Evolutionary conservation across 1,140 invertebrate genomes (phyloP), one percentile per base, ranked within the genome.

Genomic region (Drosophila asahinai): DNA sequence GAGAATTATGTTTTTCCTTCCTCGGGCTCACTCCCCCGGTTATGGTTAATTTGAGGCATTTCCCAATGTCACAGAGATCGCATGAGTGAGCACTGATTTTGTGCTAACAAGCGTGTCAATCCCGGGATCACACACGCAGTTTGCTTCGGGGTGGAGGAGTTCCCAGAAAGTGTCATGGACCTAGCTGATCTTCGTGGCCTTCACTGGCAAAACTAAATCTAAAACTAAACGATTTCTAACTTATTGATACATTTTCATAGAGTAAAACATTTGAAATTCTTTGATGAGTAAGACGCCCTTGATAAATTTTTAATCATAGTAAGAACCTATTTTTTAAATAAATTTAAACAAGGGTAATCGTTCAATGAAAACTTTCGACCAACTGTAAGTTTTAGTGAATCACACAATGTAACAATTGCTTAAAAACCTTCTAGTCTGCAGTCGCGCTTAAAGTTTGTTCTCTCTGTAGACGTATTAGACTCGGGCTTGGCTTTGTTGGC

Each of bases 31-130:
- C 17, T 68, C 15, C 65, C 30, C 52, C 70, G 58, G 66, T 58
- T 71, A 83, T 77, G 83, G 80, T 42, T 74, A 71, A 89, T 89
- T 87, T 74, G 38, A 77, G 62, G 19, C 65, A 74, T 59, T 70
- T 70, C 68, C 67, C 66, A 80, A 86, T 58, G 75, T 33, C 77
- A 52, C 55, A 49, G 52, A 55, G 65, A 62, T 49, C 43, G 42
- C 27, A 38, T 38, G 38, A 43, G 57, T 36, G 57, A 49, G 52
- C 19, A 22, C 48, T 19, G 51, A 75, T 40, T 43, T 47, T 25
- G 36, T 25, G 43, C 49, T 87, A 87, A 86, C 42, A 68, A 73
- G 84, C 84, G 84, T 87, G 51, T 71, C 84, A 59, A 40, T 72
- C 72, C n/a, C 55, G 25, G 68, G 78, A 89, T 81, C 84, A 87